Percentiles rank a stretch among this genome's conserved stretches.
These are phyloP conservation scores for Ligdia adustata DNA, from an alignment of 2,888 invertebrate species.

Conservation along the genomic window DNA sequence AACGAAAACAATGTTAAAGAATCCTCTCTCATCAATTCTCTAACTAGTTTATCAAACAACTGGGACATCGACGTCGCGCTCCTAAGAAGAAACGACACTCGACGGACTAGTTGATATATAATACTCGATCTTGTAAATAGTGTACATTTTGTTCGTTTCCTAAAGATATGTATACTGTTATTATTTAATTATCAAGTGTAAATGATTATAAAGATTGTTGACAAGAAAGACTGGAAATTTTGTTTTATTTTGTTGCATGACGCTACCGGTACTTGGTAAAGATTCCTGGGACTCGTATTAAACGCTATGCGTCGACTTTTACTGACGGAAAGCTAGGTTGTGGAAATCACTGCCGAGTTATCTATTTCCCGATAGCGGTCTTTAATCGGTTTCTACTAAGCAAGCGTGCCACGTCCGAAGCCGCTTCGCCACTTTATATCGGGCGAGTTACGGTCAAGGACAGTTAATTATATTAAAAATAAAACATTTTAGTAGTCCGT, in stretches of 20 bases:
- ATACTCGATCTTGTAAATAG: slow-evolving; percentile 64
- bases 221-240: slow-evolving; percentile 21
- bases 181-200: slow-evolving; percentile 70
- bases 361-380: too few relatives aligned
- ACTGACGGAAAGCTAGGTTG: too few relatives aligned
- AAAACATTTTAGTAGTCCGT: too few relatives aligned
- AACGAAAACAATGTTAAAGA: slow-evolving; percentile 51
- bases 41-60: slow-evolving; percentile 56
- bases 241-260: slow-evolving; percentile 13
- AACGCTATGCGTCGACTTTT: too few relatives aligned
- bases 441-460: too few relatives aligned
- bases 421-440: too few relatives aligned
- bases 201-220: slow-evolving; percentile 60
- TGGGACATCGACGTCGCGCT: slow-evolving; percentile 64
- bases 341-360: too few relatives aligned
- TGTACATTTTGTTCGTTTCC: slow-evolving; percentile 70
- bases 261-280: too few relatives aligned
- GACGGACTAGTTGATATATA: slow-evolving; percentile 40
- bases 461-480: too few relatives aligned
- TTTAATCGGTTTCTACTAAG: too few relatives aligned
- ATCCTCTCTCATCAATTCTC: slow-evolving; percentile 50
- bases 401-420: too few relatives aligned
- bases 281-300: too few relatives aligned
- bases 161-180: slow-evolving; percentile 49
- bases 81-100: slow-evolving; percentile 56